phyloP scores from a whole-genome alignment of 2,888 invertebrate genomes.

The Platypus cylindrus region DNA sequence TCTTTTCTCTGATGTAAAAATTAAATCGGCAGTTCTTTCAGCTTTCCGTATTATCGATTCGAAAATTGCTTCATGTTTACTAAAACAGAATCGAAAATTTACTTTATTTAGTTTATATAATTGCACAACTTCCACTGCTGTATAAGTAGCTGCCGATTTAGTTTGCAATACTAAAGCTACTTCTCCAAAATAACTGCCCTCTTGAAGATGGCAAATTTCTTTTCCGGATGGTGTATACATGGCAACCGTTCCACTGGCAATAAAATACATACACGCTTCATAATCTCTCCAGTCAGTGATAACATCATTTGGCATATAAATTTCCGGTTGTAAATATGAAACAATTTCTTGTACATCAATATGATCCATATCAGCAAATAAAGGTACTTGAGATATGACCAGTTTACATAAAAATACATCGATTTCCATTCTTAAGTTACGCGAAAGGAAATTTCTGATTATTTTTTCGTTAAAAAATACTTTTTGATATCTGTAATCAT shows the following conservation, averaged over 20 bases:
- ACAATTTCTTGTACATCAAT: slow-evolving; percentile 40
- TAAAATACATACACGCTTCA: slow-evolving; percentile 53
- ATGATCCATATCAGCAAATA: slow-evolving; percentile 41
- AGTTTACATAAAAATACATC: too few species aligned
- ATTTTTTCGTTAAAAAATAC: slow-evolving; percentile 33
- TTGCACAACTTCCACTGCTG: slow-evolving; percentile 46
- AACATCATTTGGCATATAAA: slow-evolving; percentile 47
- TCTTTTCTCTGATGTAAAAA: too few species aligned
- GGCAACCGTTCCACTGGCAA: slow-evolving; percentile 48
- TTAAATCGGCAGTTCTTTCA: too few species aligned
- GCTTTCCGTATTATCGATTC: too few species aligned
- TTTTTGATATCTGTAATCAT: slow-evolving; percentile 32
- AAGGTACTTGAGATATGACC: slow-evolving; percentile 38
- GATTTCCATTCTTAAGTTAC: slow-evolving; percentile 33
- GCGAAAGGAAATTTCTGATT: slow-evolving; percentile 19
- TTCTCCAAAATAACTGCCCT: slow-evolving; percentile 50
- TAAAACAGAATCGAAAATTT: too few species aligned
- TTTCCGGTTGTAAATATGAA: slow-evolving; percentile 40
- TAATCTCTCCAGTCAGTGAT: slow-evolving; percentile 44
- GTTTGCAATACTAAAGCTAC: slow-evolving; percentile 44
- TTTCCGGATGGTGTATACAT: slow-evolving; percentile 45
- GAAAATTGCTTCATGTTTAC: too few species aligned
- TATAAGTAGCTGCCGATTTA: slow-evolving; percentile 41
- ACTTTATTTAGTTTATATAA: slow-evolving; percentile 42
- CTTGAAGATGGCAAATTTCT: slow-evolving; percentile 38